A percentile compares a stretch with the other conserved stretches of the same genome.
phyloP scores from a whole-genome alignment of 2,113 vertebrate species.

The Cacatua alba region DNA sequence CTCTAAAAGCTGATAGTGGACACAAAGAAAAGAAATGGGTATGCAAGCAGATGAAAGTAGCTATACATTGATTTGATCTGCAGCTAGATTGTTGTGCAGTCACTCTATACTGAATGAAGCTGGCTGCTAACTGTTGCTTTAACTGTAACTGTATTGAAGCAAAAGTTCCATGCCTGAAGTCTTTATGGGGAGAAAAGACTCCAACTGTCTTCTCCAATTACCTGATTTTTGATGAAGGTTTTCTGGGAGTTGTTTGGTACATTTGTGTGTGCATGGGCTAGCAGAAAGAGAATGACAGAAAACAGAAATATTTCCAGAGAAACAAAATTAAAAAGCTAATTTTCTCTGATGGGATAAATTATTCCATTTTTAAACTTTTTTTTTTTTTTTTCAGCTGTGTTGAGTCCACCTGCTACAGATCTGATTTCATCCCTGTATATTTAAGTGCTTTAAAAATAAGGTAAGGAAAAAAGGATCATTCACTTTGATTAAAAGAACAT shows the following conservation, averaged over 20 bases:
- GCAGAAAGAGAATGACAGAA: background rate
- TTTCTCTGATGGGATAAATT: background rate
- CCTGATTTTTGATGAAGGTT: background rate
- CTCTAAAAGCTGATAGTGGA: background rate
- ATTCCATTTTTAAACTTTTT: background rate
- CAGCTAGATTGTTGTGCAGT: background rate
- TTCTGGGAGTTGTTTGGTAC: background rate
- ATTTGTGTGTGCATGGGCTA: background rate
- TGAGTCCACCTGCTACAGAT: background rate
- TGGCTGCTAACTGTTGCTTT: background rate
- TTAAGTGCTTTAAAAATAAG: conserved; percentile 3
- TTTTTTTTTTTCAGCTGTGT: background rate
- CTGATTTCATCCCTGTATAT: background rate
- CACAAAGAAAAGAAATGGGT: background rate
- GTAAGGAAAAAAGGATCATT: background rate
- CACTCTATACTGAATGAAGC: background rate
- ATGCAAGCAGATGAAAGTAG: background rate
- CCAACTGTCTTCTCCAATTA: background rate
- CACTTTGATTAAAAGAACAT: background rate
- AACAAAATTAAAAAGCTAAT: background rate
- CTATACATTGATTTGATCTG: background rate
- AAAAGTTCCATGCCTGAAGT: background rate
- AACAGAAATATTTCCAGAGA: background rate
- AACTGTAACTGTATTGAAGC: background rate
- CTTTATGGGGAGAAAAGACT: background rate